Percentiles rank a stretch among this genome's conserved stretches.
Conservation (phyloP, 2,888 invertebrate genomes). For the Drosophila lacicola region DNA sequence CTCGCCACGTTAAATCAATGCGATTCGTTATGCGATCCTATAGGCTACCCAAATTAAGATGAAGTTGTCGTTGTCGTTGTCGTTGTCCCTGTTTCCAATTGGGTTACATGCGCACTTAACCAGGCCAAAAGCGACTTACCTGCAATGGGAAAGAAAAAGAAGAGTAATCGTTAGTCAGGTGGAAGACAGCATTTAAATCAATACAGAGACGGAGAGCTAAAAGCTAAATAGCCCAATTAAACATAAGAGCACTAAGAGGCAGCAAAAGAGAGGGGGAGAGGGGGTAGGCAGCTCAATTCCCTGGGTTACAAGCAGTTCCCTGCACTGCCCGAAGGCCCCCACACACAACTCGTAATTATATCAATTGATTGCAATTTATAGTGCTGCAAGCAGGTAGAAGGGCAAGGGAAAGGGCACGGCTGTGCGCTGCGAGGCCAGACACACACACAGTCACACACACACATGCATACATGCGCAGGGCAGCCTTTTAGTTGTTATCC, state of each 20-base stretch:
- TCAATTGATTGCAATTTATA: constrained; percentile 79
- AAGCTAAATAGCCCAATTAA: constrained; percentile 62
- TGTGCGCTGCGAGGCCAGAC: constrained; percentile 3
- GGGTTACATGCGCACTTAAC: constrained; percentile 36
- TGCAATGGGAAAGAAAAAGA: constrained; percentile 54
- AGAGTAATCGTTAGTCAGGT: constrained; percentile 61
- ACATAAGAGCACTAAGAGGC: constrained; percentile 25
- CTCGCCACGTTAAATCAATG: constrained; percentile 13
- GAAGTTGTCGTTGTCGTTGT: constrained; percentile 30
- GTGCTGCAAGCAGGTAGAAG: constrained; percentile 43
- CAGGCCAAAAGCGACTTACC: constrained; percentile 66
- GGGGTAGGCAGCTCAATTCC: constrained; percentile 40
- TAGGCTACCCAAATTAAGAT: constrained; percentile 27
- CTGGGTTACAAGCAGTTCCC: constrained; percentile 45
- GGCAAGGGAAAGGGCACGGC: constrained; percentile 22
- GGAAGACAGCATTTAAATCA: constrained; percentile 54
- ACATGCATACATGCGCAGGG: neutral
- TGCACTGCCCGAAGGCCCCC: neutral
- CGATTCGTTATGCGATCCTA: constrained; percentile 18
- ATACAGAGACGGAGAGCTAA: constrained; percentile 32
- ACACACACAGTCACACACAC: constrained; percentile 6
- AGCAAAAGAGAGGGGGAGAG: neutral
- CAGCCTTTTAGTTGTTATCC: constrained; percentile 71
- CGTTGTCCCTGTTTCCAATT: constrained; percentile 15
- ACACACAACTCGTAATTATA: constrained; percentile 61